Base-by-base conservation (phyloP, 1,140 invertebrate species). In the Araneus ventricosus region DNA sequence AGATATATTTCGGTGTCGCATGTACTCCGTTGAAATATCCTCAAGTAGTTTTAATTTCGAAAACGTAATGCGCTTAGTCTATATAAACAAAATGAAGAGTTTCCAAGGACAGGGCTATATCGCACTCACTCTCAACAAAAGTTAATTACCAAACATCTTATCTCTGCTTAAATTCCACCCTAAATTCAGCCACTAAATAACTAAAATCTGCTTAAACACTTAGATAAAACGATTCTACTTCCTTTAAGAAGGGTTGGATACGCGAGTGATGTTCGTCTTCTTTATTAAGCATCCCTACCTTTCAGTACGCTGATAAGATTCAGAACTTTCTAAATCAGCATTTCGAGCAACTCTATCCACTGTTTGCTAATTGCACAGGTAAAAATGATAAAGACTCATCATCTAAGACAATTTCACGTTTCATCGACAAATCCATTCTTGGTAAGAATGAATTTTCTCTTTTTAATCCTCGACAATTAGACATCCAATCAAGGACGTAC, bases 101-200 rank as follows among this genome's bases (percentile, higher is more conserved):
- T 88, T 27, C 87, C 70, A 20, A 87, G 86, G n/a, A 84, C 34
- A 34, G 75, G 17, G 41, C 6, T 24, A 59, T 8, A 75, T 39
- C 63, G 22, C 34, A 61, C 41, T 30, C 75, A 79, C 27, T 87
- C n/a, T 30, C 37, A 87, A 92, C 91, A 87, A 92, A 92, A 88
- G 91, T 92, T 92, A 92, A 92, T 92, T 92, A 92, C 84, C 7
- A 75, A 80, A 61, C 91, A 92, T 30, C 91, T 92, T 92, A 92
- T 92, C 91, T 63, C 59, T 90, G 27, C 88, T 90, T 91, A 84
- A 86, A 85, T 70, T 92, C 37, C 91, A 87, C 45, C 84, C 41
- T 87, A 20, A 63, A 59, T 37, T 45, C 67, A 27, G 27, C 61
- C 63, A 27, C 84, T 87, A 87, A 92, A 92, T 92, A 92, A 92